Evolutionary conservation across 2,797 vertebrate genomes (phyloP), one percentile per base, ranked within the genome.

Genomic region (Sebastes variabilis): DNA sequence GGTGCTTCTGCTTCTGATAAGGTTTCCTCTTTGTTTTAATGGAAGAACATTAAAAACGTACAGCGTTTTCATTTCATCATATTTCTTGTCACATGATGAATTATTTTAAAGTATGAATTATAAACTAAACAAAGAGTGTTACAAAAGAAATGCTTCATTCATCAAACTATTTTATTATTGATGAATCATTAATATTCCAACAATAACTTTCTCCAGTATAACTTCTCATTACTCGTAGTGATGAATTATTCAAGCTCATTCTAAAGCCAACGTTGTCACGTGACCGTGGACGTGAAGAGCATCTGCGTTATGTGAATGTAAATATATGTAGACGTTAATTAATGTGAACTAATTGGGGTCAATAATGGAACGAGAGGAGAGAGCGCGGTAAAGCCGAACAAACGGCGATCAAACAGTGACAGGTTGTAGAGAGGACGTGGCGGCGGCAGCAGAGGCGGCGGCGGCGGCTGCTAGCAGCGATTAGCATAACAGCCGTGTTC

Each of bases 181-280:
- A 71, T 67, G 69, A 68, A 5, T 36, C 59, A 54, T 72, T 16
- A 78, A 60, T 59, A 52, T 20, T 49, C 14, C 11, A 38, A 16
- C 14, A 30, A 8, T 38, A 18, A 13, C 55, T 2, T 27, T 16
- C 30, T 12, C 12, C 29, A 6, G 38, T 4, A 4, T 7, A 18
- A 22, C 56, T 11, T 54, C 24, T 77, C 18, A 18, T 77, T 62
- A 42, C 5, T 34, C 9, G 22, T 4, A 3, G 20, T 20, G 73
- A 56, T 75, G 66, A n/a, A 80, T 75, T 49, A 82, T 54, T 77
- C 3, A 77, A 27, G 1, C 12, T 58, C 8, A 8, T 52, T 66
- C 25, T 10, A 20, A 8, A 27, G 20, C 22, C 20, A 13, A 9
- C 6, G 14, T 13, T 34, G 32, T 36, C 4, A 25, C 12, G 42